Percentiles rank a stretch among this genome's conserved stretches.
phyloP scores from a whole-genome alignment of 2,888 invertebrate species.

The Coelogynopora nodosa region DNA sequence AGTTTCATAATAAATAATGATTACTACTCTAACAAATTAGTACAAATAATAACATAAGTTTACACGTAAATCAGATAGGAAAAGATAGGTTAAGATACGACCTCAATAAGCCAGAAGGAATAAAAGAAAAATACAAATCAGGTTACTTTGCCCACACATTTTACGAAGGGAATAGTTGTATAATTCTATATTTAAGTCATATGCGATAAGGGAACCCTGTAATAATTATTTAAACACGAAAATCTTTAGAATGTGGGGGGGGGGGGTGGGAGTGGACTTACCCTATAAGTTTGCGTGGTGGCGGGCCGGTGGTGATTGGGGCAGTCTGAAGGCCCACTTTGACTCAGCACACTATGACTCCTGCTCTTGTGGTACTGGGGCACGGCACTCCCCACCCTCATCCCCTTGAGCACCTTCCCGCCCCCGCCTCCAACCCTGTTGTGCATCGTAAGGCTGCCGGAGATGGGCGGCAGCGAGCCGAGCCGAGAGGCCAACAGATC shows the following conservation, averaged over 20 bases:
- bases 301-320: neutral
- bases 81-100: too few relatives aligned
- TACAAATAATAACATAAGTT: too few relatives aligned
- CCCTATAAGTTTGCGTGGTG: neutral
- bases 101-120: too few relatives aligned
- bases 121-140: too few relatives aligned
- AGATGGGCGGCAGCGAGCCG: neutral
- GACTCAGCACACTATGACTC: conserved; percentile 11
- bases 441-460: neutral
- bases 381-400: neutral
- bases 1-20: too few relatives aligned
- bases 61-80: too few relatives aligned
- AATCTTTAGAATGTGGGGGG: neutral
- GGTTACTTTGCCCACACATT: too few relatives aligned
- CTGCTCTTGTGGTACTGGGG: conserved; percentile 10
- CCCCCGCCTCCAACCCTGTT: neutral
- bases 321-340: conserved; percentile 1
- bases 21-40: too few relatives aligned
- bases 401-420: neutral
- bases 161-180: too few relatives aligned
- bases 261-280: neutral
- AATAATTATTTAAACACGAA: neutral
- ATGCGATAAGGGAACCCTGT: too few relatives aligned
- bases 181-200: too few relatives aligned
- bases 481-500: neutral